Evolutionary conservation across 2,888 invertebrate species (phyloP).

Genomic region (Tetragnatha montana): DNA sequence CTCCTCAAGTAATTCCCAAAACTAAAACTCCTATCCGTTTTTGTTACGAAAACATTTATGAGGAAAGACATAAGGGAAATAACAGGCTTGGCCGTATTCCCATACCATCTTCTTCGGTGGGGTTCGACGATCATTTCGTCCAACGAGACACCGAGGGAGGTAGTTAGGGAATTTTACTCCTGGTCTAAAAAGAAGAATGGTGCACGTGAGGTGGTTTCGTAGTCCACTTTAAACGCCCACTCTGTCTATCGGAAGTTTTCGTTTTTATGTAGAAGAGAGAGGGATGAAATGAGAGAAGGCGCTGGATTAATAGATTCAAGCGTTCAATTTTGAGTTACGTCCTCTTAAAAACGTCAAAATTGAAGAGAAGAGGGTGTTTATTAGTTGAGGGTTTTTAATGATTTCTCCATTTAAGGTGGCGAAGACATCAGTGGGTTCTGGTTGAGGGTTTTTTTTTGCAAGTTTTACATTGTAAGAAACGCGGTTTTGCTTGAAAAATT

Average conservation of each 20-base stretch:
- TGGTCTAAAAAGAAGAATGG: neutral
- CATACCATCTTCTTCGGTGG: neutral
- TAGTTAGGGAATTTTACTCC: neutral
- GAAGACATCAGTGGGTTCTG: too few relatives aligned
- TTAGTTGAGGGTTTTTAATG: neutral
- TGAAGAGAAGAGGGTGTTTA: neutral
- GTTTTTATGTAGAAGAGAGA: neutral
- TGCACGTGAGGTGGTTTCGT: neutral
- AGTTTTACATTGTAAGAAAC: too few relatives aligned
- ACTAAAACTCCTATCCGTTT: neutral
- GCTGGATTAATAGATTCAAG: neutral
- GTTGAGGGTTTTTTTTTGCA: too few relatives aligned
- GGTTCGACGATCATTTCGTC: neutral
- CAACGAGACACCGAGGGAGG: neutral
- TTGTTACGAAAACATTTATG: neutral
- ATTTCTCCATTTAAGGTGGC: too few relatives aligned
- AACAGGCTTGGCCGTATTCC: neutral
- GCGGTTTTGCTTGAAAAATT: too few relatives aligned
- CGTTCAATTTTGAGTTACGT: neutral
- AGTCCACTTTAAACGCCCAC: neutral
- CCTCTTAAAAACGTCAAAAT: neutral
- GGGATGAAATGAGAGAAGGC: neutral
- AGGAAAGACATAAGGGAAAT: neutral
- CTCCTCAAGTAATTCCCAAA: neutral
- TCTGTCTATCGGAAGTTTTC: neutral